Evolutionary conservation across 1,140 invertebrate species (phyloP), one percentile per base, ranked within the genome.

Genomic region (Drosophila sp.): DNA sequence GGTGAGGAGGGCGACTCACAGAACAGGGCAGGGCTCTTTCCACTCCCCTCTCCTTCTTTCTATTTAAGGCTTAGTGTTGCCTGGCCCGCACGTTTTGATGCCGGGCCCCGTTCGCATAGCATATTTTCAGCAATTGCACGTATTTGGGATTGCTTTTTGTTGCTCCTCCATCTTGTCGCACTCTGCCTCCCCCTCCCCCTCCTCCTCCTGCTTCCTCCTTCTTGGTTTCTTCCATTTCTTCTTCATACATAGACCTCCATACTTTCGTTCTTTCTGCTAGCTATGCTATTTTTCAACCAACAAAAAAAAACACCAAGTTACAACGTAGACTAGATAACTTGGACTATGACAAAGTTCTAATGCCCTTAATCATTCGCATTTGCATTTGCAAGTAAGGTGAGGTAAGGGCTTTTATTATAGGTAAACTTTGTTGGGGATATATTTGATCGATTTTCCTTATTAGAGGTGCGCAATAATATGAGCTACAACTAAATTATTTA

Each of bases 101-200:
- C 54, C 72, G 70, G 57, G 68, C 66, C 76, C 70, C 68, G 71
- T 79, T 58, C 25, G 23, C 35, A 38, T 54, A 73, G 62, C 77
- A 77, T 84, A 85, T 84, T 84, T 84, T 85, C 67, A 80, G 81
- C 80, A 77, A 85, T 85, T 84, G 77, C 81, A 84, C 81, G 80
- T 84, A 84, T 84, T 84, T 84, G 50, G 70, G 80, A 84, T 84
- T 84, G 68, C 72, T 66, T 66, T 76, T 50, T 56, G 32, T 50
- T 56, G 32, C 58, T 47, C 3, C 10, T 33, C 35, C 60, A 17
- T 40, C 2, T 41, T 25, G 25, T 23, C 11, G 10, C 29, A 17
- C 17, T 11, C 57, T 1, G 6, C 4, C 1, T 6, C 27, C 7
- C 35, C 7, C 60, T 8, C 23, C 27, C 3, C 6, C n/a, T 17